Evolutionary conservation across 2,797 vertebrate genomes (phyloP), one percentile per base, ranked within the genome.

Genomic region (Buphagus erythrorhynchus): DNA sequence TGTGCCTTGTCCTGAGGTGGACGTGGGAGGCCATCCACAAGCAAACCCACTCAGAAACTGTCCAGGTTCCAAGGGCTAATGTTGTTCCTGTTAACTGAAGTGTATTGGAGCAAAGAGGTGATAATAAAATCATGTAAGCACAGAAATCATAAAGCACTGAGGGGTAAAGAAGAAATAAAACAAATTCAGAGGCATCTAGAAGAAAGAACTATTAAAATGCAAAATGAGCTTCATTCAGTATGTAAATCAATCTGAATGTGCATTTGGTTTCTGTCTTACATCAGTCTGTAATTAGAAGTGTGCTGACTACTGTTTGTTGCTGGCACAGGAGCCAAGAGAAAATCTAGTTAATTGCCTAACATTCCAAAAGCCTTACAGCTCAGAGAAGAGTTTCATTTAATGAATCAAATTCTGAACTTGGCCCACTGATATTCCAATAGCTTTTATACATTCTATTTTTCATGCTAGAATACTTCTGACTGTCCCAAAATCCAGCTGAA

Each of bases 241-340:
- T 79, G 86, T 79, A 97, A 96, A 96, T 94, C 93, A 71, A 42
- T 71, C 61, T 36, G 48, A 73, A 79, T 86, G 69, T 92, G 59
- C 65, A 63, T 82, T 97, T 88, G 36, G 29, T 58, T 88, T 90
- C 61, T 86, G 36, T 93, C 80, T 92, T 75, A 43, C 36, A 79
- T 74, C 69, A 90, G 43, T 54, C 52, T 91, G 67, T 74, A 85
- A 89, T 87, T 94, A 94, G 55, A 81, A 84, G 57, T 76, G 13
- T 73, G 42, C 88, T 95, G 88, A 84, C 77, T 92, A 59, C 52
- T 88, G 28, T 79, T 92, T 79, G 80, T 73, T 94, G 71, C 59
- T 73, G 57, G 88, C 75, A 69, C 40, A 76, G 38, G 67, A 91
- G 42, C 33, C 52, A 86, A 87, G 35, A 93, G 58, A 86, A 95